Evolutionary conservation across 2,797 vertebrate genomes (phyloP), one percentile per base, ranked within the genome.

Genomic region (Smutsia temminckii): DNA sequence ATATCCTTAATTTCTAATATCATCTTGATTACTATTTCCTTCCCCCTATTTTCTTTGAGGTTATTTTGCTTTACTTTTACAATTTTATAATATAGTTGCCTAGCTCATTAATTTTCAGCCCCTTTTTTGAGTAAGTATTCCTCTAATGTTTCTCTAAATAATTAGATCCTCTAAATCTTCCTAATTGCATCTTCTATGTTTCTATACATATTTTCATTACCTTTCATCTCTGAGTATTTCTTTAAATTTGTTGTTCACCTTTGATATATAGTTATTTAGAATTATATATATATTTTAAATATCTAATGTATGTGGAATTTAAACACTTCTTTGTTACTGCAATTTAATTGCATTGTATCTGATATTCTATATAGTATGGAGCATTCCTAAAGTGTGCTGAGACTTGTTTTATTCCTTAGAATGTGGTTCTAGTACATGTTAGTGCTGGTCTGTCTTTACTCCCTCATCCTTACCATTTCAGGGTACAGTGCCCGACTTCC

Each of bases 371-470:
- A 29, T 14, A 51, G 6, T 29, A 17, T 2, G 29, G 13, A 2
- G 11, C 1, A 27, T 55, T 57, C 9, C 27, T 51, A 37, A 46
- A n/a, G 29, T 34, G 16, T 6, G 21, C 63, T 61, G 17, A n/a
- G 25, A 21, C 55, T 63, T 64, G n/a, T n/a, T 72, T 49, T 9
- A 16, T 21, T 66, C 37, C 25, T 61, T 64, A 63, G 55, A 32
- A 18, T 1, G 2, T 0, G 8, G 3, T 34, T 34, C 11, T 25
- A 9, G 46, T 4, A 42, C n/a, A 34, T 13, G 12, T 1, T 29
- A 1, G 5, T 29, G 6, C n/a, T 14, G 1, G 18, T 18, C 9
- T 5, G 18, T 8, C 13, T 3, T 18, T 11, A 18, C 7, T 10
- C 20, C 5, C 8, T 9, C 23, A 12, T 55, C 32, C 49, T 64